These are phyloP conservation scores for Takifugu rubripes DNA, from an alignment of 2,797 vertebrate species.

Conservation along the genomic window DNA sequence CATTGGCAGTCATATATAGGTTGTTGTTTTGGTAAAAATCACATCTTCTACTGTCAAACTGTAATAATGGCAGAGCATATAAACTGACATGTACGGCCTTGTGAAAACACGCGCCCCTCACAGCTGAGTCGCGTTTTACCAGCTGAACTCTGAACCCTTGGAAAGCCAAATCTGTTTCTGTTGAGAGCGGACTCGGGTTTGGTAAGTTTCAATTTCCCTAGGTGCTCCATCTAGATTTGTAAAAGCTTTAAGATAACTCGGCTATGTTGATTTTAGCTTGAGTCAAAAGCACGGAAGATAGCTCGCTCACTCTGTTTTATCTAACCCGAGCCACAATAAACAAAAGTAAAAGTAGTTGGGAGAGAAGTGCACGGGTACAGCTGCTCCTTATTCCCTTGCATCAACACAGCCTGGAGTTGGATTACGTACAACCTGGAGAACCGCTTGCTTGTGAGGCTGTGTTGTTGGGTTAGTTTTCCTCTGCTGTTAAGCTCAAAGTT, in stretches of 20 bases:
- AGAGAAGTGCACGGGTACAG: conserved; percentile 49
- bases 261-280: conserved; percentile 48
- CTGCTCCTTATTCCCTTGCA: conserved; percentile 68
- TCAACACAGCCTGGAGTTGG: conserved; percentile 48
- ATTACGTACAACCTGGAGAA: conserved; percentile 45
- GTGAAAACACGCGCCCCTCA: conserved; percentile 1
- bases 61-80: too few relatives aligned
- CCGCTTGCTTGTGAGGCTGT: conserved; percentile 9
- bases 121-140: conserved; percentile 15
- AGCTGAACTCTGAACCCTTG: conserved; percentile 6
- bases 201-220: conserved; percentile 27
- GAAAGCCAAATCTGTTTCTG: conserved; percentile 1
- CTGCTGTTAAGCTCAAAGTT: conserved; percentile 17
- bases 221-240: conserved; percentile 23
- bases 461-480: not conserved
- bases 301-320: conserved; percentile 46
- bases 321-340: conserved; percentile 58
- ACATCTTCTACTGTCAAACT: too few relatives aligned
- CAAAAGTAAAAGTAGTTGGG: conserved; percentile 50
- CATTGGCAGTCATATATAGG: too few relatives aligned
- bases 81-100: too few relatives aligned
- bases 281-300: conserved; percentile 27
- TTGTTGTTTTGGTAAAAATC: too few relatives aligned
- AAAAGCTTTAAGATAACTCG: conserved; percentile 35
- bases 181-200: conserved; percentile 21